Evolutionary conservation across 2,113 vertebrate species (phyloP), one percentile per base, ranked within the genome.

Genomic region (Antennarius striatus): DNA sequence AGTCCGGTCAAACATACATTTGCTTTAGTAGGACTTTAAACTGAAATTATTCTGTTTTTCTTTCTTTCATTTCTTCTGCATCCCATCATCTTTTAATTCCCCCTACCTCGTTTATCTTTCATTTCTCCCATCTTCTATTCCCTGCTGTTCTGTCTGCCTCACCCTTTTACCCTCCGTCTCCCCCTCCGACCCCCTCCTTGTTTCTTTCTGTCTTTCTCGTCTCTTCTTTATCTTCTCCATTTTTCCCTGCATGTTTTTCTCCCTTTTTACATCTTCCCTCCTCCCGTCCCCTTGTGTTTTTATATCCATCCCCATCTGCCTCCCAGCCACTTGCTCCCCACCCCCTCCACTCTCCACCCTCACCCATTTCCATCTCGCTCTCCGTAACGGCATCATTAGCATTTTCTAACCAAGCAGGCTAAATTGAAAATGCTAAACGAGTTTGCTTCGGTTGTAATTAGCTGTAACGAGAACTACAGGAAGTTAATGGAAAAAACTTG

Each of bases 381-480:
- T 78, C 77, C 64, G 80, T 91, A 92, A 90, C 90, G 62, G 81
- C 77, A 64, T 88, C 85, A 92, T 92, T 93, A 91, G 89, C 90
- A 90, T 93, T 92, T 92, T 87, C 77, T 80, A 79, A 82, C 69
- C 56, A 75, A 85, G 82, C 81, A 39, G 85, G 71, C 90, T 86
- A 91, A 92, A 93, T 93, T 92, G 90, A 92, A 93, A 90, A 91
- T 86, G 90, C 84, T 91, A 92, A 92, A 91, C 77, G 86, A 91
- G 91, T 89, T 90, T 90, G 87, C 89, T 90, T 79, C 85, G 68
- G 72, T 76, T 75, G 84, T 88, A 85, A 92, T 92, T 91, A 90
- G 84, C 73, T 62, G 86, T 93, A 92, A 93, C 88, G 85, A 91
- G 89, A 79, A 91, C 92, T 88, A 89, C 87, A 86, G 81, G 77